Conservation (phyloP, 2,113 vertebrate genomes). For the Sturnus vulgaris region DNA sequence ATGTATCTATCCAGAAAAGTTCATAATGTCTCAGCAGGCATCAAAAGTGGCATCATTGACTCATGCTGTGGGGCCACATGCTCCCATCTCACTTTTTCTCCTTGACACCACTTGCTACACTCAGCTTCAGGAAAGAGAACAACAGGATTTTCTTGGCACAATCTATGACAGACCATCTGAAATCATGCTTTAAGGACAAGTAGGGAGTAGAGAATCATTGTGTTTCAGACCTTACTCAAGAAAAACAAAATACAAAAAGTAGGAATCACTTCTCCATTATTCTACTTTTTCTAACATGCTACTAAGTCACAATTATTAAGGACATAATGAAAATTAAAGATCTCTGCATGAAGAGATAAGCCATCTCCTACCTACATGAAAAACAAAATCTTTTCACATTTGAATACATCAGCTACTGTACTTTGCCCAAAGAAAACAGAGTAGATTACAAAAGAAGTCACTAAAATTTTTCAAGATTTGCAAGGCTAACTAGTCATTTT, state of each 20-base stretch:
- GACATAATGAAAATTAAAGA: background rate
- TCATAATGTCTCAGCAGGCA: background rate
- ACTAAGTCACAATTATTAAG: background rate
- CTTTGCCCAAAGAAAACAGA: background rate
- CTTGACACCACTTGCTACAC: background rate
- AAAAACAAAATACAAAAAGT: background rate
- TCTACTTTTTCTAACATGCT: background rate
- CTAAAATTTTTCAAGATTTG: background rate
- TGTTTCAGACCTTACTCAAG: background rate
- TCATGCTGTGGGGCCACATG: slow-evolving; percentile 15
- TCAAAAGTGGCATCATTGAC: background rate
- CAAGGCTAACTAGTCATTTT: background rate
- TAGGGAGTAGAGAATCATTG: background rate
- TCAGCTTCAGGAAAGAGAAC: background rate
- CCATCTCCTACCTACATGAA: background rate
- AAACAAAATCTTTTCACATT: background rate
- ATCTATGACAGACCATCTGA: background rate
- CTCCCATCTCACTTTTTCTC: background rate
- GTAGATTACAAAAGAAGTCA: background rate
- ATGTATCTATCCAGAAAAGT: background rate
- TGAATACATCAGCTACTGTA: background rate
- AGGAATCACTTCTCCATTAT: background rate
- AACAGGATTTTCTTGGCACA: background rate
- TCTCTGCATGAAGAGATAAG: background rate
- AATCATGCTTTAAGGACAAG: background rate